Base-by-base conservation (phyloP, 2,797 vertebrate species). In the Pristis pectinata region DNA sequence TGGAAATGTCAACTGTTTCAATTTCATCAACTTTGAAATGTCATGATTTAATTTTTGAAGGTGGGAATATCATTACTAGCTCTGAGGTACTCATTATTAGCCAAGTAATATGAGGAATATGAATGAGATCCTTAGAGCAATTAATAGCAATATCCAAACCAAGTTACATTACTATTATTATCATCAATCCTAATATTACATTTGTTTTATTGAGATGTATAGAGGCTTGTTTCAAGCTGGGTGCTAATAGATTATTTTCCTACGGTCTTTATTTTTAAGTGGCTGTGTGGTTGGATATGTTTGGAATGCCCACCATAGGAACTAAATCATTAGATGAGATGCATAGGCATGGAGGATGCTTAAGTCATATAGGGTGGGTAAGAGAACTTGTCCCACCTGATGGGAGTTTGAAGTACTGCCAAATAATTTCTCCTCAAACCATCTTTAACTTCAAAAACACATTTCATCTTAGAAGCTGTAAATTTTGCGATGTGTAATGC, bases 1-100 rank as follows among this genome's bases (percentile, higher is more conserved):
- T 49, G 70, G 67, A 94, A 94, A 94, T 94, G 70, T 94, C 92
- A 94, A 53, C 70, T 94, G 70, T 76, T 94, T 74, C 92, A 34
- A 94, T 76, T 94, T 76, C 92, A 94, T 72, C 41, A 94, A 53
- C 70, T 76, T 56, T 53, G 8, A 94, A 94, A 94, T 94, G 70
- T 94, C 92, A 94, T 49, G 64, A 72, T 64, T 70, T 93, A 72
- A 93, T 72, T 72, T 93, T 72, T 72, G 70, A 72, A 41, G 17
- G 41, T 67, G 64, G 64, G 22, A 93, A 72, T 67, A 67, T 91
- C 41, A 91, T 91, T 53, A 76, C 70, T 74, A 76, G 70, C 92
- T 94, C 44, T 30, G 92, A 94, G 70, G 70, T 74, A 74, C 10
- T 70, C 92, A 93, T 74, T 93, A 93, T 70, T 49, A 53, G 92